Base-by-base conservation (phyloP, 2,888 invertebrate genomes). In the Parapristionchus giblindavisi region DNA sequence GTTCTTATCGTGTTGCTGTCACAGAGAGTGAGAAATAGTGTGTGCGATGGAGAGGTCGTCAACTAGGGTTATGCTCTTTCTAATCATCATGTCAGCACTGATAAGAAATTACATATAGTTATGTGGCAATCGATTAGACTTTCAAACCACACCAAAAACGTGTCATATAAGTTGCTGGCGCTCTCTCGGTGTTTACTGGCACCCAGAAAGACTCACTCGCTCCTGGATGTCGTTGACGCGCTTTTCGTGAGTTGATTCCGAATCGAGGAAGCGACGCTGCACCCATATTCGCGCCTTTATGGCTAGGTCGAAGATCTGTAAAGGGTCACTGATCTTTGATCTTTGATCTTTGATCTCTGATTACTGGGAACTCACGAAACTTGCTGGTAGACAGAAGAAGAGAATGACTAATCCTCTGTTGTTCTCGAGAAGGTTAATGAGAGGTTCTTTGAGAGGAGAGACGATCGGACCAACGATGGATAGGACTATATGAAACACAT, bases 371-470 rank as follows among this genome's bases (percentile, higher is more conserved):
- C 82, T 78, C 21, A 92, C 78, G 87, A 92, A 92, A 87, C 92
- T 92, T 38, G 92, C 92, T 0, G 92, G 92, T 68, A 92, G 89
- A 77, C 92, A 92, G 89, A 92, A 92, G 61, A 92, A 85, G 24
- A 91, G 88, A 75, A 92, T 91, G 36, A 92, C 92, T 21, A 85
- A 68, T 1, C 85, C 85, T 2, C 85, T 81, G 68, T 85, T 83
- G 76, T 85, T 83, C 63, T 85, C 85, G 32, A 85, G 75, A 34
- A 73, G 61, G 36, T 73, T 73, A 61, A 73, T 61, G 61, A 38
- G 36, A 1, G 70, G 70, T n/a, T 71, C 56, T 29, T 71, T 71
- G 70, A 71, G 40, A 38, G 70, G 70, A 11, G 40, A 40, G 34
- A 71, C 11, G 27, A 56, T 38, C 40, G 38, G 56, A 6, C 24